Evolutionary conservation across 2,797 vertebrate species (phyloP).

Genomic region (Spinibarbus caldwelli): DNA sequence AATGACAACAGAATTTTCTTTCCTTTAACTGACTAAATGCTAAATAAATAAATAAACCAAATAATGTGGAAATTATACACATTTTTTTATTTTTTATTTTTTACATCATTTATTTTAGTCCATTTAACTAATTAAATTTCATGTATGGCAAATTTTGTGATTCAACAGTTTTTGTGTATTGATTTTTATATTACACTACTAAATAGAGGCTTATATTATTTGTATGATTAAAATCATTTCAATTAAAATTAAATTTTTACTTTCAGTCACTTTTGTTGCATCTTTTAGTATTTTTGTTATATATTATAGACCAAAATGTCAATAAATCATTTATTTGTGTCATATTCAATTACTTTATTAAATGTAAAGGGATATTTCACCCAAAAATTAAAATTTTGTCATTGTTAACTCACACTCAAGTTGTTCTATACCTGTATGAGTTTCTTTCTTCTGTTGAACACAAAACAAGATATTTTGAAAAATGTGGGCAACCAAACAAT

Average conservation of each 20-base stretch:
- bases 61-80: not conserved
- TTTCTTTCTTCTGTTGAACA: no score
- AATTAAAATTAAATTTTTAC: not conserved
- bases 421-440: no score
- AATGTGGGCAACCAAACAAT: no score
- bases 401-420: no score
- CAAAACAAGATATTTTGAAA: no score
- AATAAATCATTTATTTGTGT: no score
- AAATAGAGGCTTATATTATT: not conserved
- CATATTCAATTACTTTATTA: no score
- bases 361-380: no score
- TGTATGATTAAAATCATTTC: not conserved
- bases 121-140: not conserved
- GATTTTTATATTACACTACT: not conserved
- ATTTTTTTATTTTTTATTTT: not conserved
- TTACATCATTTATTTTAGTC: not conserved
- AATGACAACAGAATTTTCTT: not conserved
- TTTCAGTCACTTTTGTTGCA: not conserved
- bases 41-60: not conserved
- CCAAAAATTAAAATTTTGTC: no score
- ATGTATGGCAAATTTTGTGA: not conserved
- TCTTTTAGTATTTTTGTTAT: not conserved
- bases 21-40: not conserved
- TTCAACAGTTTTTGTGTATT: not conserved
- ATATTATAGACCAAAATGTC: no score